A percentile compares a stretch with the other conserved stretches of the same genome.
phyloP scores from a whole-genome alignment of 2,113 vertebrate genomes.

The Chloroceryle aenea region DNA sequence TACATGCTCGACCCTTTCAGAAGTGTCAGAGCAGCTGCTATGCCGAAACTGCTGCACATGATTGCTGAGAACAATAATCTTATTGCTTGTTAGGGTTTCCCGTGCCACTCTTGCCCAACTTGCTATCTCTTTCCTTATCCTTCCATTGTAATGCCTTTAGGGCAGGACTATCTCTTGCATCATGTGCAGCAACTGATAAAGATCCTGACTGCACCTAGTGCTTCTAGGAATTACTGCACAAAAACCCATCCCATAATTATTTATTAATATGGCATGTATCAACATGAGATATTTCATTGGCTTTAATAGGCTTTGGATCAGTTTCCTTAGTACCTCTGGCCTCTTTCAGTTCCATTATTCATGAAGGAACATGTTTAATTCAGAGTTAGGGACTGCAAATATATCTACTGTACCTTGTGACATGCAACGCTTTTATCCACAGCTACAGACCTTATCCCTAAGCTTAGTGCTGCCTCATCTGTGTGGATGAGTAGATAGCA shows the following conservation, averaged over 20 bases:
- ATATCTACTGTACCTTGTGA: neutral
- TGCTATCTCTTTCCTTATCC: neutral
- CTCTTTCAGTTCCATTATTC: constrained; percentile 26
- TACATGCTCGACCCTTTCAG: neutral
- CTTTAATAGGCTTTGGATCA: constrained; percentile 37
- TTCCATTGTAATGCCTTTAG: neutral
- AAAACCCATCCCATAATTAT: neutral
- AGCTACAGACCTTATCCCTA: neutral
- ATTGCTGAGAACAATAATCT: neutral
- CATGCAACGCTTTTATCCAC: rapidly evolving
- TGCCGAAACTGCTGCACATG: neutral
- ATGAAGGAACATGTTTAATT: constrained; percentile 50
- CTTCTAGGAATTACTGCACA: neutral
- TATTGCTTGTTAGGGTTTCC: neutral
- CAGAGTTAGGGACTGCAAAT: constrained; percentile 3
- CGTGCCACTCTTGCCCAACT: neutral
- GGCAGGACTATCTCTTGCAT: neutral
- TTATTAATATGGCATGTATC: constrained; percentile 40
- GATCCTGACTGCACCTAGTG: neutral
- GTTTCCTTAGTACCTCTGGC: constrained; percentile 19
- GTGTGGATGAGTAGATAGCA: rapidly evolving
- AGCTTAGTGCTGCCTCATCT: neutral
- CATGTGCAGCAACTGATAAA: neutral
- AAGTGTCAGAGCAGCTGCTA: neutral
- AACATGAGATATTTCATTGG: constrained; percentile 9